These are phyloP conservation scores for Palythoa grandis DNA, from an alignment of 92 coral and sea anemone species.

Conservation along the genomic window DNA sequence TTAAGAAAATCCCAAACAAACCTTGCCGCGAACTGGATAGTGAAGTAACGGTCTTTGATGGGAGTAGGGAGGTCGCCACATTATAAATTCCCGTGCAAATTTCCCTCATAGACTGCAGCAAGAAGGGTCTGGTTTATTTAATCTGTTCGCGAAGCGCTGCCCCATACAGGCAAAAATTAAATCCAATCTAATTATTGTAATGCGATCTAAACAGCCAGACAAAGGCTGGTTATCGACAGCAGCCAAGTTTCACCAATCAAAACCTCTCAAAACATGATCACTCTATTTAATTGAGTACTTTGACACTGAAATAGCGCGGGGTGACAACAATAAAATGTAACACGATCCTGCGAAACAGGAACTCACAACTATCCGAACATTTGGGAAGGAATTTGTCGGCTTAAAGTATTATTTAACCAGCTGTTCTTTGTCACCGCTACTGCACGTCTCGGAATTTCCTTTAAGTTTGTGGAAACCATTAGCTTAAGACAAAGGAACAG, in stretches of 20 bases:
- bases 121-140: slow-evolving; percentile 88
- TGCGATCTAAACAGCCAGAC: slow-evolving; percentile 61
- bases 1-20: slow-evolving; percentile 47
- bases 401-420: slow-evolving; percentile 56
- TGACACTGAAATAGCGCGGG: slow-evolving; percentile 66
- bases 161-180: slow-evolving; percentile 79
- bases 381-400: slow-evolving; percentile 71
- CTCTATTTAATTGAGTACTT: slow-evolving; percentile 43
- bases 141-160: slow-evolving; percentile 71
- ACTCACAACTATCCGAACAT: slow-evolving; percentile 59
- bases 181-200: slow-evolving; percentile 73
- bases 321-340: slow-evolving; percentile 50
- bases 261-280: slow-evolving; percentile 45
- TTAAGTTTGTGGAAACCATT: slow-evolving; percentile 25
- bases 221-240: slow-evolving; percentile 46
- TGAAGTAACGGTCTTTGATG: slow-evolving; percentile 85
- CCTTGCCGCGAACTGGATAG: slow-evolving; percentile 87
- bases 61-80: slow-evolving; percentile 93
- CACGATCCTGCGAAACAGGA: slow-evolving; percentile 47
- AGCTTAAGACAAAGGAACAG: slow-evolving; percentile 19
- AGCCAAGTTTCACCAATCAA: slow-evolving; percentile 46
- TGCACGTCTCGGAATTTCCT: slow-evolving; percentile 37
- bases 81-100: slow-evolving; percentile 63
- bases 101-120: slow-evolving; percentile 62
- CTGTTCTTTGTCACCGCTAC: slow-evolving; percentile 47